These are phyloP conservation scores for Muscicapa adusta DNA, from an alignment of 2,113 vertebrate genomes.

Conservation along the genomic window DNA sequence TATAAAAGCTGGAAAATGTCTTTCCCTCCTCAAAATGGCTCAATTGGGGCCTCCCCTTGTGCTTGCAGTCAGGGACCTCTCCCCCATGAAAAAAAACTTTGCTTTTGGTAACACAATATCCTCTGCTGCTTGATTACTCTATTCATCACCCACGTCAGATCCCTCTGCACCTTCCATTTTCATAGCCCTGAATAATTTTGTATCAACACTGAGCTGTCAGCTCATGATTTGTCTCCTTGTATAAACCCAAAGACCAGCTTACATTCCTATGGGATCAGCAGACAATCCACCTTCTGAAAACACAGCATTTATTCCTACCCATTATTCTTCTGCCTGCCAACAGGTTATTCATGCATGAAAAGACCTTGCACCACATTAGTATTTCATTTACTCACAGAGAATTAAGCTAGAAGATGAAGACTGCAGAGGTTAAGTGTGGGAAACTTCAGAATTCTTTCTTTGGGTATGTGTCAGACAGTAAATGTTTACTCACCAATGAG, in stretches of 20 bases:
- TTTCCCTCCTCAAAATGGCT: not conserved
- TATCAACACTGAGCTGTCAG: not conserved
- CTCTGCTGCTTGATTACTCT: not conserved
- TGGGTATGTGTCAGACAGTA: not conserved
- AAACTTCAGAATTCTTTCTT: not conserved
- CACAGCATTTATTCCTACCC: not conserved
- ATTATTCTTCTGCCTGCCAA: not conserved
- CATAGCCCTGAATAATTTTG: not conserved
- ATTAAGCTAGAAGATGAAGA: not conserved
- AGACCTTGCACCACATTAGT: not conserved
- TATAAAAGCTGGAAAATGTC: not conserved
- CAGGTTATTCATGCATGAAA: not conserved
- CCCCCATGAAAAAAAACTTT: not conserved
- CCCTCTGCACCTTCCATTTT: not conserved
- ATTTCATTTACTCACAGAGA: not conserved
- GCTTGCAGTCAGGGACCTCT: not conserved
- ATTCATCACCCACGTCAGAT: not conserved
- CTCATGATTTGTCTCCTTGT: not conserved
- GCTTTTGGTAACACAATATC: not conserved
- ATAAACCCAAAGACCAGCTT: not conserved
- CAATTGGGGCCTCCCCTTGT: fast-evolving
- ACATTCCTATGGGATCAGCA: not conserved
- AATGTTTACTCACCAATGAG: not conserved
- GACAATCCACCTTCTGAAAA: not conserved
- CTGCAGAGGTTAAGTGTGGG: not conserved